Evolutionary conservation across 2,797 vertebrate species (phyloP).

Genomic region (Denticeps clupeoides): DNA sequence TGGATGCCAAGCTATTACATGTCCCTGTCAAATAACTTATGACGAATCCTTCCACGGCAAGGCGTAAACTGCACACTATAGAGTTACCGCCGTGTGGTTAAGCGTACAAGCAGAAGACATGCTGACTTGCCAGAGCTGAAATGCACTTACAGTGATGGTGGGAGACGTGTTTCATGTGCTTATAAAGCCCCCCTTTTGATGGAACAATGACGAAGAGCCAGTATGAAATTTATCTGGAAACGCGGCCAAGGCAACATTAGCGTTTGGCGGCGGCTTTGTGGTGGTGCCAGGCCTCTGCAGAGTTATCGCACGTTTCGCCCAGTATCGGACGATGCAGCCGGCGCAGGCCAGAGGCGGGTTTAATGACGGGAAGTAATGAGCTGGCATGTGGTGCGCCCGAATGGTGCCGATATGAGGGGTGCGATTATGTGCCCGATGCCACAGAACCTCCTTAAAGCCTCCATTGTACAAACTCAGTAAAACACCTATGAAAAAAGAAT

Average conservation of each 20-base stretch:
- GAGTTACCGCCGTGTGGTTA: no score
- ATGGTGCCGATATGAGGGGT: conserved; percentile 40
- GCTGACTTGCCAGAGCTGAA: no score
- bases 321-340: neutral
- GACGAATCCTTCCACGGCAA: no score
- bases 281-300: conserved; percentile 31
- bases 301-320: conserved; percentile 29
- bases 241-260: conserved; percentile 31
- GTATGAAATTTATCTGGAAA: conserved; percentile 31
- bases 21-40: no score
- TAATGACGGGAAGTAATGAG: conserved; percentile 41
- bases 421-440: conserved; percentile 29
- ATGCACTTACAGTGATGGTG: no score
- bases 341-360: conserved; percentile 8
- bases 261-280: conserved; percentile 39
- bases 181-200: conserved; percentile 32
- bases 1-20: no score
- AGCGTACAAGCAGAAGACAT: no score
- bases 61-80: no score
- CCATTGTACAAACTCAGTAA: conserved; percentile 36
- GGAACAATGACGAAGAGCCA: conserved; percentile 17
- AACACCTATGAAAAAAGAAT: conserved; percentile 31
- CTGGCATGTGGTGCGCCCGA: conserved; percentile 33
- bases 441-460: conserved; percentile 17
- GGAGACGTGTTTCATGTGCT: no score